phyloP scores from a whole-genome alignment of 2,797 vertebrate species.

The Mareca penelope region DNA sequence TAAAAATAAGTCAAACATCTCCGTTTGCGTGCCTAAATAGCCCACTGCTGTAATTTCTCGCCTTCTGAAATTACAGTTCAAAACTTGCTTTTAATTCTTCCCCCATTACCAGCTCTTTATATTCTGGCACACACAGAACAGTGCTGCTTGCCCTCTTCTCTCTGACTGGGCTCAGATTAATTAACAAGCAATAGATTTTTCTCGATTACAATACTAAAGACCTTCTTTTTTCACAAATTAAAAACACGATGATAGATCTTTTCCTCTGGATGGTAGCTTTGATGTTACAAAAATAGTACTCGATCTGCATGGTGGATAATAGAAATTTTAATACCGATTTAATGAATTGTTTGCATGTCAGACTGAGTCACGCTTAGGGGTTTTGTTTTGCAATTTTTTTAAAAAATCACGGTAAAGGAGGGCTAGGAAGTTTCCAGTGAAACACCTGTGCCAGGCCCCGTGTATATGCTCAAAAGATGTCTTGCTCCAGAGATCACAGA shows the following conservation, averaged over 20 bases:
- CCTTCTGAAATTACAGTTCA: constrained; percentile 24
- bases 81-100: not conserved
- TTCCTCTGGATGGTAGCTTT: not conserved
- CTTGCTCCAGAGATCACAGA: not conserved
- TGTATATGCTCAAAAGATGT: not conserved
- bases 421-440: not conserved
- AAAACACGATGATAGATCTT: not conserved
- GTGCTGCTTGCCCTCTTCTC: not conserved
- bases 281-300: not conserved
- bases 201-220: not conserved
- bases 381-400: not conserved
- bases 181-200: not conserved
- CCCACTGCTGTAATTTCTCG: not conserved
- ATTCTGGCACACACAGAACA: rapidly evolving
- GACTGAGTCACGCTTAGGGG: not conserved
- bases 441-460: not conserved
- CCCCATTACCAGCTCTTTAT: not conserved
- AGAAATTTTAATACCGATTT: not conserved
- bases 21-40: not conserved
- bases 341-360: not conserved
- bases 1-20: constrained; percentile 20
- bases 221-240: not conserved
- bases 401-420: not conserved
- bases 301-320: not conserved
- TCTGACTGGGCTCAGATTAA: not conserved